Evolutionary conservation across 2,113 vertebrate species (phyloP).

Genomic region (Anser brachyrhynchus): DNA sequence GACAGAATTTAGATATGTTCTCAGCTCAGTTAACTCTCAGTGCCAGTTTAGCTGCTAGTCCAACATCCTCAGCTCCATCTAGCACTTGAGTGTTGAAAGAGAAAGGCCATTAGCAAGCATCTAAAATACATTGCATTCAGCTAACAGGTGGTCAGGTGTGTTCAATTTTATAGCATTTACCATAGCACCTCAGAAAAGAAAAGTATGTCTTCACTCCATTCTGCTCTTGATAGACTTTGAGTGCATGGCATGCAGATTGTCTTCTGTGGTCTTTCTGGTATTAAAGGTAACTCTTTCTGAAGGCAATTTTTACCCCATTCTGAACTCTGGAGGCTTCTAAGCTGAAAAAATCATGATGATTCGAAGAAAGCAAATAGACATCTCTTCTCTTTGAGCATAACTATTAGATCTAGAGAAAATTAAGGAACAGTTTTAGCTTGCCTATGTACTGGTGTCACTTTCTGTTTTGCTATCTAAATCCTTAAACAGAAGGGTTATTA

Average conservation of each 20-base stretch:
- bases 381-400: not conserved
- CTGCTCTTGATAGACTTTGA: not conserved
- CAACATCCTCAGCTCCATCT: not conserved
- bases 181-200: not conserved
- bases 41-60: not conserved
- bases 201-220: not conserved
- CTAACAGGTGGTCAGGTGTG: not conserved
- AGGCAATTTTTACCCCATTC: not conserved
- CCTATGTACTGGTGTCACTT: rapidly evolving
- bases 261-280: not conserved
- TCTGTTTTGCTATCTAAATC: not conserved
- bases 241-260: not conserved
- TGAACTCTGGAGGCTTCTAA: not conserved
- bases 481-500: not conserved
- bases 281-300: not conserved
- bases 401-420: not conserved
- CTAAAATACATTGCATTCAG: not conserved
- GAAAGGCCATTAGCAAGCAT: not conserved
- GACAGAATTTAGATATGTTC: not conserved
- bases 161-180: not conserved
- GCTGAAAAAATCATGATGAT: not conserved
- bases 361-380: not conserved
- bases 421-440: not conserved
- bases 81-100: not conserved
- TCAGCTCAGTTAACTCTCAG: not conserved